Percentiles rank a stretch among this genome's conserved stretches.
These are phyloP conservation scores for Myathropa florea DNA, from an alignment of 2,888 invertebrate species.

Conservation along the genomic window DNA sequence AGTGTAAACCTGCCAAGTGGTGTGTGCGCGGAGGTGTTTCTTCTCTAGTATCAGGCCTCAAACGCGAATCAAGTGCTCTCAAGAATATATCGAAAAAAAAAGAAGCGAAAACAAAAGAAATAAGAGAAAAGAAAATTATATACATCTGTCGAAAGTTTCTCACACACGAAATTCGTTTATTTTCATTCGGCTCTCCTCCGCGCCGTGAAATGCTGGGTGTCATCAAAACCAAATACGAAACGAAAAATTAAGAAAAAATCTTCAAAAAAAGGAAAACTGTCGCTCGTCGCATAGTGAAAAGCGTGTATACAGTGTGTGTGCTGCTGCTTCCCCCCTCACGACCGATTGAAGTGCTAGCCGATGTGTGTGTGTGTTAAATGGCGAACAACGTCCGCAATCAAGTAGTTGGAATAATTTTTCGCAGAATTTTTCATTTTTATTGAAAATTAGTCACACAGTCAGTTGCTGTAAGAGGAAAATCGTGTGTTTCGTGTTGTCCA, in stretches of 20 bases:
- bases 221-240: background rate
- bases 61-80: constrained; percentile 20
- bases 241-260: constrained; percentile 8
- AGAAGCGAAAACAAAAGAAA: constrained; percentile 14
- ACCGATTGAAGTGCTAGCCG: background rate
- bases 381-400: constrained; percentile 46
- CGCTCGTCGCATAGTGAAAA: constrained; percentile 38
- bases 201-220: constrained; percentile 5
- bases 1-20: constrained; percentile 41
- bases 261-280: constrained; percentile 44
- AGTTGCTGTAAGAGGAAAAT: constrained; percentile 5
- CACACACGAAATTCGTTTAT: constrained; percentile 37
- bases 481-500: background rate
- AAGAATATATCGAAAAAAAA: background rate
- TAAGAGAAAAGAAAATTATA: constrained; percentile 20
- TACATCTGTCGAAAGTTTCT: constrained; percentile 61
- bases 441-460: constrained; percentile 51
- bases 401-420: constrained; percentile 52
- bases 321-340: constrained; percentile 10
- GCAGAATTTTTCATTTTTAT: constrained; percentile 56
- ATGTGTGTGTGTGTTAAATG: constrained; percentile 48
- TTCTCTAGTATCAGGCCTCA: constrained; percentile 31
- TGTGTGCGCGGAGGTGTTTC: constrained; percentile 45
- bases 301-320: constrained; percentile 42
- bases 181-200: constrained; percentile 34